phyloP scores from a whole-genome alignment of 2,888 invertebrate species.

The Heliconius hortense region DNA sequence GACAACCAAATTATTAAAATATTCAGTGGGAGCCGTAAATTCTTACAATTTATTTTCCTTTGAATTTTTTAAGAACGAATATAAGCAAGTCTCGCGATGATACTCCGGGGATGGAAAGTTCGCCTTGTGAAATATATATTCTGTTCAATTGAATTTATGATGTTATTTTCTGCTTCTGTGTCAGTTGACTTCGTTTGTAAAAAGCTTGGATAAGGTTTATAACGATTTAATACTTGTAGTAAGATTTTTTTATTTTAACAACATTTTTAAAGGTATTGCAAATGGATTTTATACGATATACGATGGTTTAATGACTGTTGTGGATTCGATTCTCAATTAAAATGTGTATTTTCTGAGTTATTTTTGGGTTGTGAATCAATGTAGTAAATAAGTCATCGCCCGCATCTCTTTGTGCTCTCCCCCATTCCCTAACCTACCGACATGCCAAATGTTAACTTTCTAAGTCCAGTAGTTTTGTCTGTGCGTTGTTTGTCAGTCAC shows the following conservation, averaged over 20 bases:
- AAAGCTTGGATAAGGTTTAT: background rate
- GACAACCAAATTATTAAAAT: background rate
- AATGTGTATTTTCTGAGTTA: too few species aligned
- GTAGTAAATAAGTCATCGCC: too few species aligned
- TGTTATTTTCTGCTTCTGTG: conserved; percentile 1
- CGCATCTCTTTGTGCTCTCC: too few species aligned
- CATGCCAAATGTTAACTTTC: too few species aligned
- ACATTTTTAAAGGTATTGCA: too few species aligned
- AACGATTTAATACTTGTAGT: background rate
- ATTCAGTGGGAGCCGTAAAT: conserved; percentile 4
- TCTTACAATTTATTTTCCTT: conserved; percentile 17
- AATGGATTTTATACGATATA: too few species aligned
- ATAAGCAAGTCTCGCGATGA: conserved; percentile 9
- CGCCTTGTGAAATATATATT: conserved; percentile 18
- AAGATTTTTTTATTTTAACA: background rate
- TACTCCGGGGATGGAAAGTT: conserved; percentile 11
- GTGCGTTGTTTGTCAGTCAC: too few species aligned
- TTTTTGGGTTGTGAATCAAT: too few species aligned
- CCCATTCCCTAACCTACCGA: too few species aligned
- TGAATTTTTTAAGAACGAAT: conserved; percentile 21
- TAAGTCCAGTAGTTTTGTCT: too few species aligned
- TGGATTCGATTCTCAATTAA: too few species aligned
- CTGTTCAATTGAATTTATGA: conserved; percentile 22
- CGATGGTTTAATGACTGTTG: too few species aligned
- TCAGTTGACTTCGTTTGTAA: background rate